These are phyloP conservation scores for Ophion ellenae DNA, from an alignment of 2,888 invertebrate species.

Conservation along the genomic window DNA sequence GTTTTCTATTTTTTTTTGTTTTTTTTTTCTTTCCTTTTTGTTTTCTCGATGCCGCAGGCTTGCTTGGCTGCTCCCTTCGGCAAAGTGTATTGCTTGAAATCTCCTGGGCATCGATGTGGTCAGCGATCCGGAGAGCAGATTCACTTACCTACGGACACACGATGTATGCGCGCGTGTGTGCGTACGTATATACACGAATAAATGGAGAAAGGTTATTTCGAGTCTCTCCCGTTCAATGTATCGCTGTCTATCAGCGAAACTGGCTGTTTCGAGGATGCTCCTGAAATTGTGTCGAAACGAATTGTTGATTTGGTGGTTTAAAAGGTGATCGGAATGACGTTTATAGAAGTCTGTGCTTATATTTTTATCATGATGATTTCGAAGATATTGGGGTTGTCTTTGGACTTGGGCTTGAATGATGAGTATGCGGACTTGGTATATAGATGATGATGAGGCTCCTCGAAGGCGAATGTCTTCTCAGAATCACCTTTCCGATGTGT, in stretches of 20 bases:
- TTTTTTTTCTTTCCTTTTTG: constrained; percentile 19
- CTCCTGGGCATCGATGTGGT: constrained; percentile 68
- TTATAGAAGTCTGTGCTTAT: too few species aligned
- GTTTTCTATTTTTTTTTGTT: not conserved
- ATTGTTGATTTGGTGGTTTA: not conserved
- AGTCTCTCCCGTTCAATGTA: not conserved
- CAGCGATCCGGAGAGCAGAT: constrained; percentile 58
- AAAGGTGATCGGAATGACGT: not conserved
- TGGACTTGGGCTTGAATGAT: not conserved
- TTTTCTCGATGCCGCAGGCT: constrained; percentile 53
- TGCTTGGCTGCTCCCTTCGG: constrained; percentile 41
- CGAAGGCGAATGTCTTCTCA: not conserved
- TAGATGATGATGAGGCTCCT: not conserved
- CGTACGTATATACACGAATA: too few species aligned
- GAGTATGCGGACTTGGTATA: not conserved
- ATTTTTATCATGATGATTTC: not conserved
- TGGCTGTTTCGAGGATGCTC: not conserved
- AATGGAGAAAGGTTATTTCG: not conserved
- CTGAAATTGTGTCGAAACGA: not conserved
- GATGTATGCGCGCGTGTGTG: not conserved
- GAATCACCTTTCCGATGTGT: not conserved
- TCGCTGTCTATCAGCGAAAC: not conserved
- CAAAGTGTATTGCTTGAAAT: constrained; percentile 72
- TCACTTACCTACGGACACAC: constrained; percentile 9
- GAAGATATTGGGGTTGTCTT: not conserved